Evolutionary conservation across 1,140 invertebrate species (phyloP).

Genomic region (Sarcophaga bullata): DNA sequence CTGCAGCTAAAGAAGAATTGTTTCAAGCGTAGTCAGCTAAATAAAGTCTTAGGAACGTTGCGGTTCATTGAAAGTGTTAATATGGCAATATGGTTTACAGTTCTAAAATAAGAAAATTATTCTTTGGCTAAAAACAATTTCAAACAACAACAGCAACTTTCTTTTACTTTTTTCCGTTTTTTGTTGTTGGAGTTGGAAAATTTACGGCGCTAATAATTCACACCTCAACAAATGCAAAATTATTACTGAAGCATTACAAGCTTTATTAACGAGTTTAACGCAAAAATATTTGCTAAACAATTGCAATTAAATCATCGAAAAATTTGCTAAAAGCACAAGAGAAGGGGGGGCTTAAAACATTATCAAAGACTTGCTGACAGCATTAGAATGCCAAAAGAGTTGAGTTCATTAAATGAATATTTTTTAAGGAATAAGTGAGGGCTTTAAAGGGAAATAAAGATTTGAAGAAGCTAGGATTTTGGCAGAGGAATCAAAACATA

Average conservation of each 20-base stretch:
- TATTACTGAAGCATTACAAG: neutral
- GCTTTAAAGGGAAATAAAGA: no score
- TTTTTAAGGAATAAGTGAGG: no score
- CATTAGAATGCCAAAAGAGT: no score
- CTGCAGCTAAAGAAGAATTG: no score
- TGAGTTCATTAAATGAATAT: no score
- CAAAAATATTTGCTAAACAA: neutral
- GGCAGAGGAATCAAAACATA: no score
- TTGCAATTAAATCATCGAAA: neutral
- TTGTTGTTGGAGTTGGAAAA: neutral
- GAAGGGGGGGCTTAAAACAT: no score
- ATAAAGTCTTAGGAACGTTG: neutral
- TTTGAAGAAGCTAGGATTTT: no score
- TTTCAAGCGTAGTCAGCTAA: neutral
- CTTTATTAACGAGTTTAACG: neutral
- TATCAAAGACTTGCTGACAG: no score
- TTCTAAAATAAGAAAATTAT: neutral
- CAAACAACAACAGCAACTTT: neutral
- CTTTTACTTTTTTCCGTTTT: neutral
- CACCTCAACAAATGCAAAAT: conserved; percentile 9
- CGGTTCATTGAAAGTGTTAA: conserved; percentile 9
- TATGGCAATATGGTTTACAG: neutral
- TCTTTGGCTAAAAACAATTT: neutral
- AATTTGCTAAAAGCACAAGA: neutral
- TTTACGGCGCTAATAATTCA: conserved; percentile 5